phyloP scores from a whole-genome alignment of 2,888 invertebrate species.

The Chloroclystis v-ata region DNA sequence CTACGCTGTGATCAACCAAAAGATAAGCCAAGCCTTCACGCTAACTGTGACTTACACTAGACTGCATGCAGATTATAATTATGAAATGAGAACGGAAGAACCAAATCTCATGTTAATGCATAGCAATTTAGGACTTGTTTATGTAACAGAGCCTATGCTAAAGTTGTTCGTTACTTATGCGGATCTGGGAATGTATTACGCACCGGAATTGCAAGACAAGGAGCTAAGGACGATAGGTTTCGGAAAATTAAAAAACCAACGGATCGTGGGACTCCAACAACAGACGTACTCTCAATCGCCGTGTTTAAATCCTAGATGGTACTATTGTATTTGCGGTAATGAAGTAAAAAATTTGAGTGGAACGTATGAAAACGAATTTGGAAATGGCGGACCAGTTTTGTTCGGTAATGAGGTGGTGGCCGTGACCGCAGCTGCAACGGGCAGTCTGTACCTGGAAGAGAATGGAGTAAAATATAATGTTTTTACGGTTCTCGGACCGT shows the following conservation, averaged over 20 bases:
- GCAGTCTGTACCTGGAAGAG: slow-evolving; percentile 32
- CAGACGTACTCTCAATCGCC: slow-evolving; percentile 46
- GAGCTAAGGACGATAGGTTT: slow-evolving; percentile 46
- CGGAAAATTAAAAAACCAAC: slow-evolving; percentile 35
- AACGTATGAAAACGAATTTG: slow-evolving; percentile 44
- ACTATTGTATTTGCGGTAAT: slow-evolving; percentile 57
- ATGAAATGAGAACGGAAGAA: slow-evolving; percentile 34
- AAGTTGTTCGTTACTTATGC: slow-evolving; percentile 38
- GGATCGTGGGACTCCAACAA: slow-evolving; percentile 40
- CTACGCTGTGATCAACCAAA: slow-evolving; percentile 40
- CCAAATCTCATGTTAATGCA: slow-evolving; percentile 43
- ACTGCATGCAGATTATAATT: slow-evolving; percentile 46
- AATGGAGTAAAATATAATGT: slow-evolving; percentile 44
- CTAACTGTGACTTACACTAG: slow-evolving; percentile 38
- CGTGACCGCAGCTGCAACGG: slow-evolving; percentile 45
- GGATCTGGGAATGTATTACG: slow-evolving; percentile 42
- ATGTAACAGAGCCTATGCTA: slow-evolving; percentile 38
- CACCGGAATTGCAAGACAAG: slow-evolving; percentile 44
- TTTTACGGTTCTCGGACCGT: slow-evolving; percentile 56
- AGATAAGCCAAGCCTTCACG: slow-evolving; percentile 32
- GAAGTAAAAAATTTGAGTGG: slow-evolving; percentile 33
- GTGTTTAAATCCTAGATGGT: slow-evolving; percentile 57
- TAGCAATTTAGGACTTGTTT: slow-evolving; percentile 55
- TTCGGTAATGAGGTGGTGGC: slow-evolving; percentile 43
- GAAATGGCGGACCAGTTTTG: slow-evolving; percentile 54